These are phyloP conservation scores for Ectemnius lituratus DNA, from an alignment of 2,888 invertebrate genomes.

Conservation along the genomic window DNA sequence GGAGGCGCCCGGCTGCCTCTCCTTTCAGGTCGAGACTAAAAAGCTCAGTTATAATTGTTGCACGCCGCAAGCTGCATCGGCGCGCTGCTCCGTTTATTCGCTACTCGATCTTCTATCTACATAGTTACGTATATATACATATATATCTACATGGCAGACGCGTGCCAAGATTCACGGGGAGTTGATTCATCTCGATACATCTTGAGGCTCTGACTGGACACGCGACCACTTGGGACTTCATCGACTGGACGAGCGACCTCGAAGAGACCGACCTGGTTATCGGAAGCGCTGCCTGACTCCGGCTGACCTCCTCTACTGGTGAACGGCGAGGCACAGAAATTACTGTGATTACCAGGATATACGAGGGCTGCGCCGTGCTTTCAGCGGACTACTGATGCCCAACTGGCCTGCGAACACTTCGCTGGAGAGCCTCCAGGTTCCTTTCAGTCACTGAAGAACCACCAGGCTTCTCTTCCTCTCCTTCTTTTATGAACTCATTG, in stretches of 20 bases:
- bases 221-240: slow-evolving; percentile 6
- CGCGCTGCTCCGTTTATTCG: slow-evolving; percentile 49
- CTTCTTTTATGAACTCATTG: too few relatives aligned
- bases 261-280: slow-evolving; percentile 51
- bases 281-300: slow-evolving; percentile 21
- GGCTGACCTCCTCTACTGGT: slow-evolving; percentile 45
- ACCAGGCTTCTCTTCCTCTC: too few relatives aligned
- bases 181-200: slow-evolving; percentile 5
- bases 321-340: slow-evolving; percentile 51
- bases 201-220: slow-evolving; percentile 24
- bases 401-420: too few relatives aligned
- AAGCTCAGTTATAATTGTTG: slow-evolving; percentile 78
- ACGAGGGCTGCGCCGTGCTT: slow-evolving; percentile 41
- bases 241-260: neutral
- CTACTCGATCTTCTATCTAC: slow-evolving; percentile 37
- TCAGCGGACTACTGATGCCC: neutral
- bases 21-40: slow-evolving; percentile 66
- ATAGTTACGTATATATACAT: too few relatives aligned
- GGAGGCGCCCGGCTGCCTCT: slow-evolving; percentile 51
- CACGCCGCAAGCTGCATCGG: slow-evolving; percentile 71
- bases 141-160: slow-evolving; percentile 14
- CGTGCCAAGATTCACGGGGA: slow-evolving; percentile 4
- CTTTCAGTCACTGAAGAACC: too few relatives aligned
- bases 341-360: slow-evolving; percentile 63
- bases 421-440: too few relatives aligned